Percentiles rank a stretch among this genome's conserved stretches.
phyloP scores from a whole-genome alignment of 2,113 vertebrate genomes.

The Sigmodon hispidus region DNA sequence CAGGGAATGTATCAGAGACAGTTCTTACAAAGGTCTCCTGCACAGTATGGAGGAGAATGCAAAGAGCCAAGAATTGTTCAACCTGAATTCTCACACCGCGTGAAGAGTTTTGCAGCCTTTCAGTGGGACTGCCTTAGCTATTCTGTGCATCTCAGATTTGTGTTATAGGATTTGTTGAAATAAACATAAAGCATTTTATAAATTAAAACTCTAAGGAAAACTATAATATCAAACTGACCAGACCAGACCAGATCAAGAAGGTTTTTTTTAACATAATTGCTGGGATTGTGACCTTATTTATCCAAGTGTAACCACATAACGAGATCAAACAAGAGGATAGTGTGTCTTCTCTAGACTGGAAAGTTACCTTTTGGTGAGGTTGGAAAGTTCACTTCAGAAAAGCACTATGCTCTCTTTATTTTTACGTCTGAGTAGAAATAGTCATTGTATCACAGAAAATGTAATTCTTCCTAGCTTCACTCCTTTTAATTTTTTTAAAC shows the following conservation, averaged over 20 bases:
- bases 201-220: slow-evolving; percentile 7
- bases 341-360: background rate
- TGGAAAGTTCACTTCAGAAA: background rate
- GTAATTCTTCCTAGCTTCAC: background rate
- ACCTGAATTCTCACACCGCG: background rate
- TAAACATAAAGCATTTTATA: background rate
- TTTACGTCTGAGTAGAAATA: background rate
- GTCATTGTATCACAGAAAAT: background rate
- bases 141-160: background rate
- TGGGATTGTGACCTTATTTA: background rate
- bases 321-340: background rate
- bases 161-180: background rate
- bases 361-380: background rate
- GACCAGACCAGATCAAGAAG: background rate
- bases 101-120: background rate
- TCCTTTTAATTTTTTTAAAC: background rate
- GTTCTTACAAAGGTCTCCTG: background rate
- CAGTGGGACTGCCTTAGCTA: background rate
- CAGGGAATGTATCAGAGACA: background rate
- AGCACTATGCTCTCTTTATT: background rate
- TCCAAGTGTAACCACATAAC: background rate
- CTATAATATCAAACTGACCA: background rate
- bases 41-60: background rate
- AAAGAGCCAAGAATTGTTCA: background rate
- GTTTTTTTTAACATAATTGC: background rate